These are phyloP conservation scores for Triops longicaudatus DNA, from an alignment of 1,140 invertebrate species.

Conservation along the genomic window DNA sequence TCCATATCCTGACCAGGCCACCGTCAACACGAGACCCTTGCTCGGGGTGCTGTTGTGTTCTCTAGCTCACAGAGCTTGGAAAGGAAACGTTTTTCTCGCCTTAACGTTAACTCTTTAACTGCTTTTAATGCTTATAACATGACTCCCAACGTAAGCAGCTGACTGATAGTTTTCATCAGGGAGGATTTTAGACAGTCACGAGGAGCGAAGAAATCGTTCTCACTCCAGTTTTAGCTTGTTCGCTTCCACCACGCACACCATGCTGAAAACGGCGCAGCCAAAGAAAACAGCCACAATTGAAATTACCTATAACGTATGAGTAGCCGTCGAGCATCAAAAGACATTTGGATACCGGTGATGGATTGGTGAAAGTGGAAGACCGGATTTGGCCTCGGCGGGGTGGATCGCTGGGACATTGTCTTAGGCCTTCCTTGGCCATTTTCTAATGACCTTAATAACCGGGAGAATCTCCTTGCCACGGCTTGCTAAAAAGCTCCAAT, in stretches of 20 bases:
- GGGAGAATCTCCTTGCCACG: neutral
- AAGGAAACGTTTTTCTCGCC: neutral
- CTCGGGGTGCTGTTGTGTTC: neutral
- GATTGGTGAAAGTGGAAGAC: constrained; percentile 13
- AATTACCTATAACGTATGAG: constrained; percentile 70
- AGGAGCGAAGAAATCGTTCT: neutral
- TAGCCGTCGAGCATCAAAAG: constrained; percentile 67
- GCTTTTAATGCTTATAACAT: neutral
- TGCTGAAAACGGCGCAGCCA: neutral
- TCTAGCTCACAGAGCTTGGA: neutral
- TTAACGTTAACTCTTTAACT: neutral
- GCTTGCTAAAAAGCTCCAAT: neutral
- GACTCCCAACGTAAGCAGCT: neutral
- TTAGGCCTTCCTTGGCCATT: constrained; percentile 18
- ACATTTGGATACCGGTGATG: constrained; percentile 54
- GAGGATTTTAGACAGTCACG: neutral
- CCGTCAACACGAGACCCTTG: neutral
- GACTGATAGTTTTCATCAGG: neutral
- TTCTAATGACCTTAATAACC: neutral
- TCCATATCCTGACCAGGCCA: neutral
- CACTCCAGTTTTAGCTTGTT: neutral
- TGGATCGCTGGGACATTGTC: constrained; percentile 27
- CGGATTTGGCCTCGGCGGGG: constrained; percentile 11
- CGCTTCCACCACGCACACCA: neutral
- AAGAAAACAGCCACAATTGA: neutral